Evolutionary conservation across 2,113 vertebrate genomes (phyloP).

Genomic region (Chrysochloris asiatica): DNA sequence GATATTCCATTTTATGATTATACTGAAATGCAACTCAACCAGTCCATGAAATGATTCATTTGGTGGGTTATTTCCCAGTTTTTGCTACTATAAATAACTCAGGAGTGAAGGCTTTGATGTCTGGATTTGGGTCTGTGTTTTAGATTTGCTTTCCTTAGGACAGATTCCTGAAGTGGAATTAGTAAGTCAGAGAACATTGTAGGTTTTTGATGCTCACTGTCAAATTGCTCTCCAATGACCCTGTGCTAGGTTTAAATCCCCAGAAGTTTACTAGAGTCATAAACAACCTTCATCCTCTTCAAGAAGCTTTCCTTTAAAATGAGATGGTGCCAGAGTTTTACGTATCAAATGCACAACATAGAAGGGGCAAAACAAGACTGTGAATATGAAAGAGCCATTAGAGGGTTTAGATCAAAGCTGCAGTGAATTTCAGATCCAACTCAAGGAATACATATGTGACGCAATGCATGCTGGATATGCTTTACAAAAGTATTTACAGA

Average conservation of each 20-base stretch:
- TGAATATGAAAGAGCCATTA: constrained; percentile 43
- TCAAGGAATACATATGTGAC: constrained; percentile 26
- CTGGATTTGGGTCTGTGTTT: constrained; percentile 37
- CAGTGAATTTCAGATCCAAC: constrained; percentile 54
- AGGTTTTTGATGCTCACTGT: constrained; percentile 21
- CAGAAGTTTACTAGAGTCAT: constrained; percentile 52
- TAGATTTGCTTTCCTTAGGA: constrained; percentile 34
- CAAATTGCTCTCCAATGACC: constrained; percentile 42
- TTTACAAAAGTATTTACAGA: constrained; percentile 40
- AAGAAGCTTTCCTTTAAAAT: constrained; percentile 49
- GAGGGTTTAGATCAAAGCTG: constrained; percentile 47
- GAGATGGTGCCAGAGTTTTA: constrained; percentile 62
- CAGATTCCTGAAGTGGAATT: constrained; percentile 43
- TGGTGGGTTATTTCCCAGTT: neutral
- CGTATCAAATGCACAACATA: constrained; percentile 55
- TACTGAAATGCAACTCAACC: constrained; percentile 23
- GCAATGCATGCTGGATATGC: neutral
- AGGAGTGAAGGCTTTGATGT: constrained; percentile 22
- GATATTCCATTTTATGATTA: constrained; percentile 16
- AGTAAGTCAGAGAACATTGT: constrained; percentile 44
- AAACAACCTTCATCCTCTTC: constrained; percentile 47
- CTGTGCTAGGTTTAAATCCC: constrained; percentile 42
- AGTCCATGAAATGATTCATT: neutral
- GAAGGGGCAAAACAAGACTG: constrained; percentile 60
- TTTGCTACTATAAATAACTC: neutral